Conservation (phyloP, 1,140 invertebrate genomes). For the Papilio polyxenes region DNA sequence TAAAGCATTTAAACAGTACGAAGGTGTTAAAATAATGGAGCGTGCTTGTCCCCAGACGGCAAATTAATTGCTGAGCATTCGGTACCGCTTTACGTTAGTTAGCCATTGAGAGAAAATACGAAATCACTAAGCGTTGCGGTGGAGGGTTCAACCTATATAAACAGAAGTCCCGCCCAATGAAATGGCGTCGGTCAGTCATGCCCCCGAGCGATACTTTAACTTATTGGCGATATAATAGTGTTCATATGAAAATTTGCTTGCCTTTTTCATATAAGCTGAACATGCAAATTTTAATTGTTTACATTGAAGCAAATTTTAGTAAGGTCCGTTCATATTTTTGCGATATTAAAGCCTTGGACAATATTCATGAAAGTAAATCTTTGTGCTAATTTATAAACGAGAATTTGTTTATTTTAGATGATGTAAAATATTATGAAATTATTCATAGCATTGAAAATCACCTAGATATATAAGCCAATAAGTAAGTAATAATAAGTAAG, state of each 20-base stretch:
- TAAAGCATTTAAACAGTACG: not conserved
- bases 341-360: constrained; percentile 8
- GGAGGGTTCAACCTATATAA: constrained; percentile 46
- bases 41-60: constrained; percentile 12
- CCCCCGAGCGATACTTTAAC: not conserved
- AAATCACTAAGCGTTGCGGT: constrained; percentile 50
- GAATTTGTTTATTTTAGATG: not conserved
- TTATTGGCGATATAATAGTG: constrained; percentile 27
- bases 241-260: constrained; percentile 32
- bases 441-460: no score
- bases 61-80: constrained; percentile 41
- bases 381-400: constrained; percentile 11
- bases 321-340: constrained; percentile 5
- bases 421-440: no score
- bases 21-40: constrained; percentile 12
- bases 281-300: constrained; percentile 32
- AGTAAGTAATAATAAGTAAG: no score
- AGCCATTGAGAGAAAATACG: constrained; percentile 38
- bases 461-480: no score
- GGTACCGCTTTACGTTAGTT: constrained; percentile 37
- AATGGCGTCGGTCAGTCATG: constrained; percentile 20
- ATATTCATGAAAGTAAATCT: not conserved
- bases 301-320: constrained; percentile 18
- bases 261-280: constrained; percentile 20
- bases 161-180: constrained; percentile 34